Conservation (phyloP, 2,113 vertebrate species). For the Silurus glanis region DNA sequence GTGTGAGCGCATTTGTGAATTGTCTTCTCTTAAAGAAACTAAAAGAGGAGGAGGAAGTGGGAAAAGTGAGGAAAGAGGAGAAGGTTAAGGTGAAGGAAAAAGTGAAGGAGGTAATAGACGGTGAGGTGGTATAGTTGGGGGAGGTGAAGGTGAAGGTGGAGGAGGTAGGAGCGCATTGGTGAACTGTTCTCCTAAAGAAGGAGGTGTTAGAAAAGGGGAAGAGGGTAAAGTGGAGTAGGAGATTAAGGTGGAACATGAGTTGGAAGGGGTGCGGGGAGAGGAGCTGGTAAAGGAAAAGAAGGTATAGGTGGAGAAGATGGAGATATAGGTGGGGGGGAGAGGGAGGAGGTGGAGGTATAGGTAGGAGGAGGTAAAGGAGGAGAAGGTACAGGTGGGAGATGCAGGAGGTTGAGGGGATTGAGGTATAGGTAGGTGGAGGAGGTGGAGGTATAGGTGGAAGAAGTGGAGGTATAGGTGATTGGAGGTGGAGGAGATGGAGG, state of each 20-base stretch:
- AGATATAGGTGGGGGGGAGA: too few relatives aligned
- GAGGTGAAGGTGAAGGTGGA: not conserved
- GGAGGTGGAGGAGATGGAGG: not conserved
- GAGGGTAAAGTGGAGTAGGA: too few relatives aligned
- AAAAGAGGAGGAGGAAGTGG: slow-evolving; percentile 30
- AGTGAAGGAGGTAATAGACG: not conserved
- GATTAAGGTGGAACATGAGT: too few relatives aligned
- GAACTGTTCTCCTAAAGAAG: too few relatives aligned
- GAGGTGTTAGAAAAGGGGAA: too few relatives aligned
- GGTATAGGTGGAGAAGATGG: too few relatives aligned
- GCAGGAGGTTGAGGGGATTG: not conserved
- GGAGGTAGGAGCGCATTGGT: not conserved
- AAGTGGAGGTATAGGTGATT: not conserved
- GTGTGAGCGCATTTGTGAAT: not conserved
- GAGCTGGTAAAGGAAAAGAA: too few relatives aligned
- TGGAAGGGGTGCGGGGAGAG: too few relatives aligned
- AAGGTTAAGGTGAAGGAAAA: too few relatives aligned
- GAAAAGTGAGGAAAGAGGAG: not conserved
- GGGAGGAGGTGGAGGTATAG: too few relatives aligned
- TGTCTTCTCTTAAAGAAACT: slow-evolving; percentile 52
- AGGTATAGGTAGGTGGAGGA: not conserved
- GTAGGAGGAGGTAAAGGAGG: too few relatives aligned
- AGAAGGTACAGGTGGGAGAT: not conserved
- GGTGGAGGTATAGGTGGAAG: not conserved
- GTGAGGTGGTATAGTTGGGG: not conserved